Evolutionary conservation across 2,797 vertebrate species (phyloP).

Genomic region (Paedocypris micromegethes): DNA sequence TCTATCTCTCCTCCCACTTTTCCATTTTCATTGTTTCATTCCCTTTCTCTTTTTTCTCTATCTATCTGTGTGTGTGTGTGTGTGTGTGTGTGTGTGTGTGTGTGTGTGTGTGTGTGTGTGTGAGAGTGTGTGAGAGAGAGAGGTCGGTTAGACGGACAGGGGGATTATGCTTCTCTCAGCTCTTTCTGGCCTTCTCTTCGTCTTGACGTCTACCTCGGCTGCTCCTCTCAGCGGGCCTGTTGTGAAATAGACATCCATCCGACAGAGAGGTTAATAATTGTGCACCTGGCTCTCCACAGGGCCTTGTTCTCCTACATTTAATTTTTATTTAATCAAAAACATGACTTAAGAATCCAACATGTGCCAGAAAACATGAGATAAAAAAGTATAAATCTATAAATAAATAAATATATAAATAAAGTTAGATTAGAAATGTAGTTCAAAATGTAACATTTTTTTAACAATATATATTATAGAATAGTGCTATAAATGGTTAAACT

Average conservation of each 20-base stretch:
- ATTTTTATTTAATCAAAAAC: slow-evolving; percentile 65
- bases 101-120: slow-evolving; percentile 11
- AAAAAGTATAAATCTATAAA: too few species aligned
- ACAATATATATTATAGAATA: too few species aligned
- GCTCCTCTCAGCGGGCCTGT: slow-evolving; percentile 53
- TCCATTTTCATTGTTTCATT: too few species aligned
- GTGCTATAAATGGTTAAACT: too few species aligned
- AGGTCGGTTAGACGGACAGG: not conserved
- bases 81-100: too few species aligned
- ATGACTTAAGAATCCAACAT: slow-evolving; percentile 34
- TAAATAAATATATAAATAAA: too few species aligned
- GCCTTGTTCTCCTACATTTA: slow-evolving; percentile 48
- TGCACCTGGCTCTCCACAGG: slow-evolving; percentile 61
- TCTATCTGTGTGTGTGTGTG: too few species aligned
- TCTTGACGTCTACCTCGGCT: slow-evolving; percentile 49
- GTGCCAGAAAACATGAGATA: not conserved
- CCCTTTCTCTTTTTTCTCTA: too few species aligned
- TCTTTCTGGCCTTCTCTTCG: slow-evolving; percentile 21
- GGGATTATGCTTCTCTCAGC: slow-evolving; percentile 6
- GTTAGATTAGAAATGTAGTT: too few species aligned
- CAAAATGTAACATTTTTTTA: too few species aligned
- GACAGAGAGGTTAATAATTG: slow-evolving; percentile 67
- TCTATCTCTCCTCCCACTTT: too few species aligned
- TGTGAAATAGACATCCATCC: slow-evolving; percentile 54
- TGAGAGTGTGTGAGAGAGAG: slow-evolving; percentile 10